Percentiles rank a stretch among this genome's conserved stretches.
These are phyloP conservation scores for Noctua fimbriata DNA, from an alignment of 2,888 invertebrate species.

Conservation along the genomic window DNA sequence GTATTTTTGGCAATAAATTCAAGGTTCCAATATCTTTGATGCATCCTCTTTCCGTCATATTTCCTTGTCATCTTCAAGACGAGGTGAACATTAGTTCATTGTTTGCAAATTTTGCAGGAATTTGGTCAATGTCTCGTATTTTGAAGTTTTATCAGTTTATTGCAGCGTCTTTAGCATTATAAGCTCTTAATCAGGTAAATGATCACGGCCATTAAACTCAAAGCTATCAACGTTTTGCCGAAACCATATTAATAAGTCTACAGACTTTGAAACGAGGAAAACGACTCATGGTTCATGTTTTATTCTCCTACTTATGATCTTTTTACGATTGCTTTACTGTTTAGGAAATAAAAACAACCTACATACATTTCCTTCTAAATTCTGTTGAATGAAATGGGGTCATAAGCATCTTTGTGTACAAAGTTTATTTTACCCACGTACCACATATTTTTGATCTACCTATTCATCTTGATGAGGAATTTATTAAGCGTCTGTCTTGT, in stretches of 20 bases:
- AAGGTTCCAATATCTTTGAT: slow-evolving; percentile 54
- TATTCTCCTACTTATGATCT: slow-evolving; percentile 26
- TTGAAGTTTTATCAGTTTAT: slow-evolving; percentile 51
- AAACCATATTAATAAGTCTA: slow-evolving; percentile 23
- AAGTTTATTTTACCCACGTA: slow-evolving; percentile 15
- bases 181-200: slow-evolving; percentile 55
- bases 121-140: slow-evolving; percentile 51
- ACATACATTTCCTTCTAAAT: slow-evolving; percentile 26
- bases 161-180: slow-evolving; percentile 44
- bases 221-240: slow-evolving; percentile 45
- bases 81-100: slow-evolving; percentile 58
- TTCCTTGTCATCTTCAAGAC: slow-evolving; percentile 50
- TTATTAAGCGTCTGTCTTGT: background rate
- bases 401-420: slow-evolving; percentile 12
- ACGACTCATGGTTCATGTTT: slow-evolving; percentile 41
- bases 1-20: slow-evolving; percentile 64
- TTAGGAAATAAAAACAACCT: slow-evolving; percentile 35
- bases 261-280: slow-evolving; percentile 34
- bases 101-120: slow-evolving; percentile 66
- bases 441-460: slow-evolving; percentile 27
- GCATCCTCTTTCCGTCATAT: slow-evolving; percentile 65
- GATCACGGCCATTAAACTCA: slow-evolving; percentile 50
- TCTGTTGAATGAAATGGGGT: slow-evolving; percentile 23
- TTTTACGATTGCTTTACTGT: slow-evolving; percentile 49
- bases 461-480: background rate